Evolutionary conservation across 2,888 invertebrate species (phyloP).

Genomic region (Eupsilia transversa): DNA sequence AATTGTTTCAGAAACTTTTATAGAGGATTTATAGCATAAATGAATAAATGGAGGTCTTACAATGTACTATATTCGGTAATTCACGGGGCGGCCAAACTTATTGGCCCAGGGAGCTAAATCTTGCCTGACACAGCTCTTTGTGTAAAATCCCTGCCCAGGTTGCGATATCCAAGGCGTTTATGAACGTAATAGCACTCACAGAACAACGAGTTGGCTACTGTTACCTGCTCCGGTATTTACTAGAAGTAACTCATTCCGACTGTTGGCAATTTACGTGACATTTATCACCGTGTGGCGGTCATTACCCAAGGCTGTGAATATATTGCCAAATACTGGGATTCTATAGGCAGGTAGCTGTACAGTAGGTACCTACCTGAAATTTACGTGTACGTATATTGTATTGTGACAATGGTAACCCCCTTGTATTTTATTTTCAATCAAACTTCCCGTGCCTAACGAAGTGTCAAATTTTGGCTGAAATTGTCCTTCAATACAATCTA

Average conservation of each 20-base stretch:
- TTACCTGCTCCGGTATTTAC: constrained; percentile 25
- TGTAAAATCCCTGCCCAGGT: background rate
- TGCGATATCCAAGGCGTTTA: constrained; percentile 21
- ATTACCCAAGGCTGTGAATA: constrained; percentile 47
- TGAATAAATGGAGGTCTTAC: no score
- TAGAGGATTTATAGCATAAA: no score
- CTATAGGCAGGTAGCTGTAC: background rate
- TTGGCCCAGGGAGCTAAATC: background rate
- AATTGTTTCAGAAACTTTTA: no score
- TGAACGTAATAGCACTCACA: constrained; percentile 28
- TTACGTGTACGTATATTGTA: no score
- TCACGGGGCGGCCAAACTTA: background rate
- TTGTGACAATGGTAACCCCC: background rate
- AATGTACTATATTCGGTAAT: background rate
- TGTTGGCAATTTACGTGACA: constrained; percentile 49
- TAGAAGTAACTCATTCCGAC: constrained; percentile 36
- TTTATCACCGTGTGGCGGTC: constrained; percentile 45
- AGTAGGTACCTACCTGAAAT: background rate
- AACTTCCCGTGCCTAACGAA: background rate
- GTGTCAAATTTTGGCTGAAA: background rate
- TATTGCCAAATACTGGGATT: constrained; percentile 51
- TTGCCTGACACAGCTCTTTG: constrained; percentile 12
- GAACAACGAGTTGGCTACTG: constrained; percentile 27
- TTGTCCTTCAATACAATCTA: background rate
- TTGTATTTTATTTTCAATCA: background rate